Percentiles rank a stretch among this genome's conserved stretches.
These are phyloP conservation scores for Microtus richardsoni DNA, from an alignment of 2,113 vertebrate species.

Conservation along the genomic window DNA sequence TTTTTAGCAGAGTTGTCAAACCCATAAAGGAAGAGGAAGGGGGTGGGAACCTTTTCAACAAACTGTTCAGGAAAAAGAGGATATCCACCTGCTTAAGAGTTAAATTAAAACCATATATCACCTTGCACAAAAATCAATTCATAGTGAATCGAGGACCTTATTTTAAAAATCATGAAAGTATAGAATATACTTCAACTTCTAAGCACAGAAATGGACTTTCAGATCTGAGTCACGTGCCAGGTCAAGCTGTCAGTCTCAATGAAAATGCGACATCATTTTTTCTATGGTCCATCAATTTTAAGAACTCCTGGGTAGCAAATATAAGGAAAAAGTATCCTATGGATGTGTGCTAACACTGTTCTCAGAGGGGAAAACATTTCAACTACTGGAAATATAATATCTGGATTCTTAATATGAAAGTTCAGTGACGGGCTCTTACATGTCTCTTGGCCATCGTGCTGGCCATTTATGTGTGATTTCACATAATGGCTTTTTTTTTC, in stretches of 20 bases:
- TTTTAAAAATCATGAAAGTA: background rate
- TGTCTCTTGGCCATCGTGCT: constrained; percentile 75
- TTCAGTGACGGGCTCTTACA: constrained; percentile 71
- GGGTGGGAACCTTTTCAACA: background rate
- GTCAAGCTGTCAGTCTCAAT: constrained; percentile 29
- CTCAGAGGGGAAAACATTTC: constrained; percentile 80
- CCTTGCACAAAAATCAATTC: background rate
- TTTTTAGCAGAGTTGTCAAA: background rate
- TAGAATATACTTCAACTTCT: background rate
- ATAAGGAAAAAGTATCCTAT: constrained; percentile 77
- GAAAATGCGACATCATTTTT: constrained; percentile 72
- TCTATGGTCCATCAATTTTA: constrained; percentile 73
- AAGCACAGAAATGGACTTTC: background rate
- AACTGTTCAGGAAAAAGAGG: background rate
- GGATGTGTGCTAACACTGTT: constrained; percentile 82
- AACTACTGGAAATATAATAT: constrained; percentile 85
- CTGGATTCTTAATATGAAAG: constrained; percentile 84
- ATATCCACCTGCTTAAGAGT: background rate
- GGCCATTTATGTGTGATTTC: constrained; percentile 78
- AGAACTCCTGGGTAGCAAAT: constrained; percentile 66
- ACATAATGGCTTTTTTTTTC: constrained; percentile 82
- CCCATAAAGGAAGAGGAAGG: background rate
- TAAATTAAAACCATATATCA: background rate
- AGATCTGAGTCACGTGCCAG: constrained; percentile 2
- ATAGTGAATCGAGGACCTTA: background rate